These are phyloP conservation scores for Tiliacea aurago DNA, from an alignment of 2,888 invertebrate genomes.

Conservation along the genomic window DNA sequence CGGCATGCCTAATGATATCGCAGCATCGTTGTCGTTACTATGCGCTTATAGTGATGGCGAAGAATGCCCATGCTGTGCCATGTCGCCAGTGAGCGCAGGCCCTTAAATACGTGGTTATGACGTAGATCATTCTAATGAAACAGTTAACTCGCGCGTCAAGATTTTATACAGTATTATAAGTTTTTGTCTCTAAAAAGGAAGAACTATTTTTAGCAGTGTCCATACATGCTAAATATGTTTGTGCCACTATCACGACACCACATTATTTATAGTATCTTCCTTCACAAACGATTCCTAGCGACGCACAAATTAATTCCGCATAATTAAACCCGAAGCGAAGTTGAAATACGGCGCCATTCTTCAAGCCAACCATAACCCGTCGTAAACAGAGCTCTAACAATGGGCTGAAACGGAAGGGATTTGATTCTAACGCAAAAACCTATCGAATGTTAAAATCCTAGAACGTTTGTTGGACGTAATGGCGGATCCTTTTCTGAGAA, in stretches of 20 bases:
- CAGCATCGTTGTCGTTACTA: not conserved
- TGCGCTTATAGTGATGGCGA: no score
- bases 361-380: constrained; percentile 55
- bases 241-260: constrained; percentile 3
- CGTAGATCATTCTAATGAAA: not conserved
- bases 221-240: not conserved
- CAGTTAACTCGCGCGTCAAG: not conserved
- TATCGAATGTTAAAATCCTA: constrained; percentile 48
- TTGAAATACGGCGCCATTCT: constrained; percentile 56
- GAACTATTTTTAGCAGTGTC: not conserved
- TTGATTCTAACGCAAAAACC: constrained; percentile 50
- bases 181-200: not conserved
- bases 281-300: constrained; percentile 14
- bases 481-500: constrained; percentile 15
- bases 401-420: constrained; percentile 43
- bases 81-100: not conserved
- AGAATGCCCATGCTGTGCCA: not conserved
- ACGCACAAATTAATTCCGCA: constrained; percentile 61
- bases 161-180: not conserved
- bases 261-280: constrained; percentile 23
- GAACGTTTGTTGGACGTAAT: constrained; percentile 42
- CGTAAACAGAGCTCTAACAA: constrained; percentile 50
- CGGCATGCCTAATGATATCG: not conserved
- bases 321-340: constrained; percentile 57
- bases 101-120: not conserved